Percentiles rank a stretch among this genome's conserved stretches.
phyloP scores from a whole-genome alignment of 2,888 invertebrate species.

The Phortica okadai region DNA sequence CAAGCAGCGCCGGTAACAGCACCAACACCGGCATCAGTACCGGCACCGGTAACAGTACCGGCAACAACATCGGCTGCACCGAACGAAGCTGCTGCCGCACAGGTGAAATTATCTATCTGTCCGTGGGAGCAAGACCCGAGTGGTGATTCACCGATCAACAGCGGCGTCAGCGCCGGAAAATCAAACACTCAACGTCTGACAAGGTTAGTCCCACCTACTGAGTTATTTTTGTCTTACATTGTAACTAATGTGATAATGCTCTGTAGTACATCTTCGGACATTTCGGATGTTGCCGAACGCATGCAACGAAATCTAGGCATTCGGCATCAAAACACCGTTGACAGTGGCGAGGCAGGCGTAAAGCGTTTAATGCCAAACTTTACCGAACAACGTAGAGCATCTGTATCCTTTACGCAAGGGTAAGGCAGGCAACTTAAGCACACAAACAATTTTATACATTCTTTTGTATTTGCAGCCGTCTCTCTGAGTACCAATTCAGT shows the following conservation, averaged over 20 bases:
- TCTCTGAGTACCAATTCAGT: conserved; percentile 65
- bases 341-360: conserved; percentile 80
- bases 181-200: conserved; percentile 56
- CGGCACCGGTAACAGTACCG: conserved; percentile 56
- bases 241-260: not conserved
- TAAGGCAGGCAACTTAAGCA: conserved; percentile 43
- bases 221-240: not conserved
- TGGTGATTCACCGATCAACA: conserved; percentile 8
- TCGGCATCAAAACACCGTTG: conserved; percentile 84
- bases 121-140: conserved; percentile 72
- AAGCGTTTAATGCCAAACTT: conserved; percentile 72
- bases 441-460: not conserved
- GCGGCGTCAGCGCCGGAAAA: conserved; percentile 42
- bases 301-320: conserved; percentile 81
- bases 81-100: conserved; percentile 39
- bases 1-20: conserved; percentile 63
- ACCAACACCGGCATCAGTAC: conserved; percentile 48
- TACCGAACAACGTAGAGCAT: conserved; percentile 75
- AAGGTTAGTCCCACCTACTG: conserved; percentile 54
- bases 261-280: conserved; percentile 79
- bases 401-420: conserved; percentile 74
- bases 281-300: conserved; percentile 81
- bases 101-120: conserved; percentile 69
- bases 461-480: conserved; percentile 48
- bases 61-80: not conserved